Percentiles rank a stretch among this genome's conserved stretches.
Evolutionary conservation across 2,797 vertebrate species (phyloP).

Genomic region (Dallia pectoralis): DNA sequence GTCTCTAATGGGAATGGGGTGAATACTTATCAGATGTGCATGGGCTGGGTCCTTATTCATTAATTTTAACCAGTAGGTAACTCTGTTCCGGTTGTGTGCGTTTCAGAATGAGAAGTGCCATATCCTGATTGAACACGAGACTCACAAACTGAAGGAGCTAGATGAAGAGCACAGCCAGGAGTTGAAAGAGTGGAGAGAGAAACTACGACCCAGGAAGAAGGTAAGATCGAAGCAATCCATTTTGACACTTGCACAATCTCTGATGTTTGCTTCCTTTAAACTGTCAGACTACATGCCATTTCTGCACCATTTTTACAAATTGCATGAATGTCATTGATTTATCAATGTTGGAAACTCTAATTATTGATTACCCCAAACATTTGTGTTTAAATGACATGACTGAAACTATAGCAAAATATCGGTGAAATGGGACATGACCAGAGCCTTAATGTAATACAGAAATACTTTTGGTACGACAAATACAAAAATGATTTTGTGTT

Average conservation of each 20-base stretch:
- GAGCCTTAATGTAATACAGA: background rate
- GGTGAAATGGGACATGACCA: background rate
- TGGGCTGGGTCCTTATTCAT: too few species aligned
- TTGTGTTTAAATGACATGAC: background rate
- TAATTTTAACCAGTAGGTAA: too few species aligned
- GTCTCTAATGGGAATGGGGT: too few species aligned
- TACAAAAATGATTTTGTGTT: too few species aligned
- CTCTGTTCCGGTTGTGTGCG: background rate
- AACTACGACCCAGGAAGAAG: slow-evolving; percentile 93
- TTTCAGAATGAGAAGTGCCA: slow-evolving; percentile 97
- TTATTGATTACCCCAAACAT: background rate
- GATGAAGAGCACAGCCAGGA: slow-evolving; percentile 93
- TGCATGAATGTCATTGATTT: background rate
- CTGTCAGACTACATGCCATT: background rate
- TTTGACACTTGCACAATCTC: background rate
- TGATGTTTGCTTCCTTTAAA: background rate
- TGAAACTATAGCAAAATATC: background rate
- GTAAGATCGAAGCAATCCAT: slow-evolving; percentile 54
- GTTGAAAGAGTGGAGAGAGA: slow-evolving; percentile 96
- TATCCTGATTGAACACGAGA: slow-evolving; percentile 94
- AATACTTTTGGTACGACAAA: too few species aligned
- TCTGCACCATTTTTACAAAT: background rate
- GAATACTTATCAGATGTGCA: too few species aligned
- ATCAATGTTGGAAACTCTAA: background rate
- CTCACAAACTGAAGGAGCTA: slow-evolving; percentile 95